Base-by-base conservation (phyloP, 1,140 invertebrate genomes). In the Drosophila baimaii region DNA sequence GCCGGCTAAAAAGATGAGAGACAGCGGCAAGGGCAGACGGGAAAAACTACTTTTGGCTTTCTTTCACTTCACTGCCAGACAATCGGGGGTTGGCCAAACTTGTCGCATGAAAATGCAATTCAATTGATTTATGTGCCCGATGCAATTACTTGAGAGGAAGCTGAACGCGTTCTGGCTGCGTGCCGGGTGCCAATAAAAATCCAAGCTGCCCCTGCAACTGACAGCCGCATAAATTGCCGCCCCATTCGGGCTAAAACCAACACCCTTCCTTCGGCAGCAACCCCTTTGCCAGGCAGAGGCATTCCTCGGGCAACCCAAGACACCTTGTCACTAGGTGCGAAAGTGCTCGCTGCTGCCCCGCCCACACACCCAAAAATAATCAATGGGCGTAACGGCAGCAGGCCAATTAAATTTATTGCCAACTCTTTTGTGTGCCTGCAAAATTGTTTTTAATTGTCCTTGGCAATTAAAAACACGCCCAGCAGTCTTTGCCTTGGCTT, bases 91-190 rank as follows among this genome's bases (percentile, higher is more conserved):
- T 89, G 84, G 77, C 84, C 77, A 84, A 88, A 89, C 84, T 89
- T 84, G 80, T 88, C 84, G 80, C 77, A 89, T 89, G 84, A 89
- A 88, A 88, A 81, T 89, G 84, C 84, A 89, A 89, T 89, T 84
- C 84, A 89, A 89, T 89, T 89, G 84, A 89, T 89, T 89, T 89
- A 89, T 89, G 84, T 89, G 77, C 77, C 77, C 80, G 81, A 89
- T 89, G 84, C 84, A 89, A 89, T 89, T 89, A 89, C 84, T 81
- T 64, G 59, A 88, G 85, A 79, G 74, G 66, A 66, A 49, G 54
- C 57, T 46, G 29, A 39, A 65, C 21, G 46, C 27, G 47, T 68
- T 70, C 69, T 72, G 70, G 58, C 55, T 85, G 82, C 82, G 76
- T 86, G 82, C 61, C 78, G 65, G 83, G 46, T 88, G 83, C 83